Conservation (phyloP, 92 coral and sea anemone genomes). For the Porites rus region DNA sequence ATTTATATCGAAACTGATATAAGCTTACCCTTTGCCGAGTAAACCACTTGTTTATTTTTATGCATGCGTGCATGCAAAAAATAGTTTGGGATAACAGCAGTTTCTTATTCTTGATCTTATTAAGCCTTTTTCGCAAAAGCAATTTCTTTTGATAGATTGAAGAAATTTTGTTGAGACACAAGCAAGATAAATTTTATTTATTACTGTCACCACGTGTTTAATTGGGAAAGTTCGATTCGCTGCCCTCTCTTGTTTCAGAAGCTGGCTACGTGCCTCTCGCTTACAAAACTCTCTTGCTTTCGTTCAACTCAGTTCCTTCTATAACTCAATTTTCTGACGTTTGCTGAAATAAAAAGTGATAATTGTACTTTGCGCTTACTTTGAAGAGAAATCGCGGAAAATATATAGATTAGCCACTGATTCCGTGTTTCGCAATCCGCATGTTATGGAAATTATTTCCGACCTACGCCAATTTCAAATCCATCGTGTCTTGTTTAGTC, state of each 20-base stretch:
- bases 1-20: background rate
- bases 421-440: slow-evolving; percentile 52
- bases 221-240: background rate
- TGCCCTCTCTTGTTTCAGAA: background rate
- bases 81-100: slow-evolving; percentile 14
- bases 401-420: background rate
- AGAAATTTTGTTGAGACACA: background rate
- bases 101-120: background rate
- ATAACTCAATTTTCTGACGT: background rate
- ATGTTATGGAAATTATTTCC: slow-evolving; percentile 53
- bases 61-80: slow-evolving; percentile 6
- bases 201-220: slow-evolving; percentile 62
- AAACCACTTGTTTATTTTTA: slow-evolving; percentile 20
- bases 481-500: slow-evolving; percentile 37
- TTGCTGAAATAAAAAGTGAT: background rate
- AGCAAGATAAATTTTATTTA: slow-evolving; percentile 36
- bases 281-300: slow-evolving; percentile 2
- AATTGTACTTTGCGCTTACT: background rate
- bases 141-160: background rate
- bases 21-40: background rate
- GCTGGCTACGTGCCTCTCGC: background rate
- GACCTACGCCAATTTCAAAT: slow-evolving; percentile 4
- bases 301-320: background rate
- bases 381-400: background rate
- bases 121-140: background rate